Evolutionary conservation across 2,888 invertebrate genomes (phyloP).

Genomic region (Zeuzera pyrina): DNA sequence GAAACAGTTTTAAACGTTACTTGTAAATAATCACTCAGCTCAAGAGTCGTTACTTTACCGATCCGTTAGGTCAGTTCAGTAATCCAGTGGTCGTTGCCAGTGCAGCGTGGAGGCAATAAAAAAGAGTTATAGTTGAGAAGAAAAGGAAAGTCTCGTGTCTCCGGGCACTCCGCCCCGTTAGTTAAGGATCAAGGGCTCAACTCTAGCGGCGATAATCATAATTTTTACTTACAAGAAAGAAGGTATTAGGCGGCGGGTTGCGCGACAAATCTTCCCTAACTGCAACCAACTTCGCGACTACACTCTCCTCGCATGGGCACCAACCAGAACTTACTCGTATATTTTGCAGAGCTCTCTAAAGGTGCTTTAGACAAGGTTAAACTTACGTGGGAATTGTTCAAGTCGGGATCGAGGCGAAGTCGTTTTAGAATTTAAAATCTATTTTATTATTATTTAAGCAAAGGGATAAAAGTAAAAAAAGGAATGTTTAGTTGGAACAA

Average conservation of each 20-base stretch:
- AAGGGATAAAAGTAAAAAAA: no score
- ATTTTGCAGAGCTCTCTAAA: no score
- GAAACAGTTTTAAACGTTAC: conserved; percentile 17
- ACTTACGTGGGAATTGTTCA: no score
- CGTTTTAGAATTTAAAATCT: no score
- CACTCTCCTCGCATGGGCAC: conserved; percentile 31
- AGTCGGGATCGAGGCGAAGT: no score
- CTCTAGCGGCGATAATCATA: conserved; percentile 69
- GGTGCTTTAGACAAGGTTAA: no score
- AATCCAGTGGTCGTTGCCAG: conserved; percentile 56
- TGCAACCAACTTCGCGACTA: conserved; percentile 66
- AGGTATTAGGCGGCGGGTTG: conserved; percentile 58
- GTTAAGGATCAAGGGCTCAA: conserved; percentile 69
- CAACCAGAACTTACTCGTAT: no score
- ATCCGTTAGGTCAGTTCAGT: conserved; percentile 46
- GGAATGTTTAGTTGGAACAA: no score
- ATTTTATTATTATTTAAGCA: no score
- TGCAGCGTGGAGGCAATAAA: conserved; percentile 63
- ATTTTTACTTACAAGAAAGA: conserved; percentile 70
- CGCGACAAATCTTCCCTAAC: conserved; percentile 70
- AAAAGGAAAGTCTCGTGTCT: conserved; percentile 66
- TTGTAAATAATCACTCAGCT: conserved; percentile 37
- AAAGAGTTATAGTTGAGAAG: conserved; percentile 72
- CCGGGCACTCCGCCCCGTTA: conserved; percentile 52
- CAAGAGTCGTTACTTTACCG: conserved; percentile 35